A percentile compares a stretch with the other conserved stretches of the same genome.
These are phyloP conservation scores for Sinonovacula constricta DNA, from an alignment of 1,140 invertebrate species.

Conservation along the genomic window DNA sequence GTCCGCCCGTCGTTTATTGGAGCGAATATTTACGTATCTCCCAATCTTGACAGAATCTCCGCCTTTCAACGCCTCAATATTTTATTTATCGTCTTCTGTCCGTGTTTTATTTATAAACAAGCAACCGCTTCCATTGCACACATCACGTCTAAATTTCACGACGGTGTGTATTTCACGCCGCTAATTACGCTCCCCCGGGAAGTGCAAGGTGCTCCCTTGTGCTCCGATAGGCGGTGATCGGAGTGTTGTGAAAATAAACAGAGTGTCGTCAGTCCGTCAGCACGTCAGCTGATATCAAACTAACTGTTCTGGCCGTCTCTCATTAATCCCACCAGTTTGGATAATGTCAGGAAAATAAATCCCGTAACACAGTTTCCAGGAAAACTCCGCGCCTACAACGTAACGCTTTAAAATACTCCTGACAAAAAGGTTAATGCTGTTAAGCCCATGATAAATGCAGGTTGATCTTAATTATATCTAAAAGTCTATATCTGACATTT, in stretches of 20 bases:
- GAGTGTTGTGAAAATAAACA: constrained; percentile 23
- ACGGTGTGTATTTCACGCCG: background rate
- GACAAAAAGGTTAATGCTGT: too few species aligned
- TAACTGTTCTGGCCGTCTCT: background rate
- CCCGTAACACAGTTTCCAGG: background rate
- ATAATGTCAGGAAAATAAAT: background rate
- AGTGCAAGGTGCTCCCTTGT: background rate
- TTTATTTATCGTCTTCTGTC: too few species aligned
- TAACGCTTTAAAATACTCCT: background rate
- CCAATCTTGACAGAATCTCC: too few species aligned
- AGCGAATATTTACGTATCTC: too few species aligned
- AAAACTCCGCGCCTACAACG: background rate
- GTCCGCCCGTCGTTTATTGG: too few species aligned
- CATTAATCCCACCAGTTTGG: background rate
- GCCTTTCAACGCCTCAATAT: too few species aligned
- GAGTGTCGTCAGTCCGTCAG: constrained; percentile 14
- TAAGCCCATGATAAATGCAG: too few species aligned
- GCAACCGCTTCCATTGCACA: too few species aligned
- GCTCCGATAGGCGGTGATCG: background rate
- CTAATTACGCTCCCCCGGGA: background rate
- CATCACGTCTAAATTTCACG: background rate
- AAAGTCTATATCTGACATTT: too few species aligned
- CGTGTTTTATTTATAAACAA: too few species aligned
- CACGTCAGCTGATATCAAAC: constrained; percentile 2
- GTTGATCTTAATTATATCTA: too few species aligned